These are phyloP conservation scores for Aptenodytes forsteri DNA, from an alignment of 2,113 vertebrate species.

Conservation along the genomic window DNA sequence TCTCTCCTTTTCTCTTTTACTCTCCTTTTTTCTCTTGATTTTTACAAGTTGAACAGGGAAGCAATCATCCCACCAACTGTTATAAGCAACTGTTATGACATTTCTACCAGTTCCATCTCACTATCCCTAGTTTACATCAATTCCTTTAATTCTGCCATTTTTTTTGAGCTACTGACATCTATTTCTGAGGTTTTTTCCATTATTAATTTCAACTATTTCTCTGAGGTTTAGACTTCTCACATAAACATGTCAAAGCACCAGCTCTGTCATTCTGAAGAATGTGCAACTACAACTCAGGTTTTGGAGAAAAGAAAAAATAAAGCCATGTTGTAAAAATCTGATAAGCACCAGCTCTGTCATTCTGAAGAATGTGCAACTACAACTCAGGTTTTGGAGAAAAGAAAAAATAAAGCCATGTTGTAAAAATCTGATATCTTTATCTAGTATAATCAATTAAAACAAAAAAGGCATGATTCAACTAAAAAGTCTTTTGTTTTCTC, in stretches of 20 bases:
- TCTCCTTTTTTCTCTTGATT: not conserved
- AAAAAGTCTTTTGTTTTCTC: not conserved
- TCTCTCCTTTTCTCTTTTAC: not conserved
- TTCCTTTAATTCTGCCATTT: not conserved
- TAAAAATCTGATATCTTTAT: not conserved
- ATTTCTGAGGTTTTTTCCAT: not conserved
- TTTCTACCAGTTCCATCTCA: not conserved
- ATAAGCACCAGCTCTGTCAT: too few species aligned
- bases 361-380: too few species aligned
- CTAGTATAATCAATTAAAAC: not conserved
- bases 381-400: not conserved
- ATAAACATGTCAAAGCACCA: too few species aligned
- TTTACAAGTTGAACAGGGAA: not conserved
- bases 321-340: too few species aligned
- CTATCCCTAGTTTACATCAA: not conserved
- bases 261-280: too few species aligned
- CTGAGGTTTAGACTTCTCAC: not conserved
- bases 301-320: too few species aligned
- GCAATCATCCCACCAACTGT: not conserved
- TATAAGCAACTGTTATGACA: not conserved
- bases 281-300: too few species aligned
- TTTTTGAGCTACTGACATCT: not conserved
- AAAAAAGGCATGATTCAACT: not conserved
- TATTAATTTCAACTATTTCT: not conserved
- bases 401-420: not conserved